phyloP scores from a whole-genome alignment of 1,140 invertebrate genomes.

The Stenopsyche tienmushanensis region DNA sequence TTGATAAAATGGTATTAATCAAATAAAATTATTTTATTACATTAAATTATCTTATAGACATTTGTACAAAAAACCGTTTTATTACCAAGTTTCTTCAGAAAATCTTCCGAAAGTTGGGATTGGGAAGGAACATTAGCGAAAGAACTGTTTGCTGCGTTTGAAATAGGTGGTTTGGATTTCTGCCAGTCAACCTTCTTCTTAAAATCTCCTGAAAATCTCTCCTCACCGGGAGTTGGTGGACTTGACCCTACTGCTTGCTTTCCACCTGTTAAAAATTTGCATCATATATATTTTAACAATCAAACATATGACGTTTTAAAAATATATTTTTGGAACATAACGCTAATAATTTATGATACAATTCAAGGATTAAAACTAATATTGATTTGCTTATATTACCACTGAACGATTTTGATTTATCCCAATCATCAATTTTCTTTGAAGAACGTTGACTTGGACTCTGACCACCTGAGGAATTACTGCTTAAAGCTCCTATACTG shows the following conservation, averaged over 20 bases:
- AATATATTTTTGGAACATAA: too few species aligned
- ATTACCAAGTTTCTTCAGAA: slow-evolving; percentile 65
- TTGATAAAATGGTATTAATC: too few species aligned
- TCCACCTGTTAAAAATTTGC: background rate
- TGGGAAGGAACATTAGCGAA: slow-evolving; percentile 55
- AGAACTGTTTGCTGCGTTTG: slow-evolving; percentile 43
- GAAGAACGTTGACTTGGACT: slow-evolving; percentile 1
- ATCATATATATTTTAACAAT: too few species aligned
- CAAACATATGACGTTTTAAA: too few species aligned
- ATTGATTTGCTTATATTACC: slow-evolving; percentile 1
- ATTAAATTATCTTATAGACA: too few species aligned
- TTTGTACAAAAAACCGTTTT: too few species aligned
- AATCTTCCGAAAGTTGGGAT: slow-evolving; percentile 66
- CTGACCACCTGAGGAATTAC: slow-evolving; percentile 9
- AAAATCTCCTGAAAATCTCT: slow-evolving; percentile 73
- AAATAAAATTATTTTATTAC: too few species aligned
- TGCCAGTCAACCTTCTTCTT: slow-evolving; percentile 82
- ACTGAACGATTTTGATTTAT: slow-evolving; percentile 9
- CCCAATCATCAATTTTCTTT: slow-evolving; percentile 20
- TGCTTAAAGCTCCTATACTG: background rate
- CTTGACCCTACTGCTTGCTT: slow-evolving; percentile 18
- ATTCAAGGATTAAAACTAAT: background rate
- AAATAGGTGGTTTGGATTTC: slow-evolving; percentile 64
- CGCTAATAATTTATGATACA: background rate
- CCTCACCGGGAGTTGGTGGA: slow-evolving; percentile 53